Evolutionary conservation across 2,113 vertebrate genomes (phyloP).

Genomic region (Isichthys henryi): DNA sequence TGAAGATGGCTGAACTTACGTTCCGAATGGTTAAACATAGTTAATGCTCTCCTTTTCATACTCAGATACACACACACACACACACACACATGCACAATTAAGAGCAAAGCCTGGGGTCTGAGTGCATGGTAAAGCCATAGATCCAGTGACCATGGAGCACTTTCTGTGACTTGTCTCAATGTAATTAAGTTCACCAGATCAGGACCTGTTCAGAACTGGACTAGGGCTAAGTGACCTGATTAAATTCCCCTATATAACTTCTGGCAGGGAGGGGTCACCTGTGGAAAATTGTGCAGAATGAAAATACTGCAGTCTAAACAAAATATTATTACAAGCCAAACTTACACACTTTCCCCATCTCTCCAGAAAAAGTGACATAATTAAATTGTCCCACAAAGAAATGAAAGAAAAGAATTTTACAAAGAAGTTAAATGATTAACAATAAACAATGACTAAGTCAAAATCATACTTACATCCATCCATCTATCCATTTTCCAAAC

Average conservation of each 20-base stretch:
- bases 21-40: not conserved
- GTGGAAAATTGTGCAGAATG: not conserved
- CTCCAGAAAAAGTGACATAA: no score
- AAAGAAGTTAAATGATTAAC: no score
- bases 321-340: no score
- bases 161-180: not conserved
- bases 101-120: not conserved
- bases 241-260: not conserved
- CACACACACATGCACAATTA: not conserved
- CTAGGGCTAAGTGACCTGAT: not conserved
- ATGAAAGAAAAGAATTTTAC: no score
- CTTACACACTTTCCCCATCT: no score
- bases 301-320: not conserved
- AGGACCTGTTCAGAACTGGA: not conserved
- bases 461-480: no score
- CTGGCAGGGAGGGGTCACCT: not conserved
- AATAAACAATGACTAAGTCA: no score
- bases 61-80: not conserved
- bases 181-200: not conserved
- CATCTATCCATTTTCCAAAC: no score
- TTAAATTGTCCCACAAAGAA: no score
- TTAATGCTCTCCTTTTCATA: not conserved
- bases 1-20: not conserved
- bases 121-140: not conserved
- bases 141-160: not conserved